These are phyloP conservation scores for Cecidostiba fungosa DNA, from an alignment of 2,888 invertebrate genomes.

Conservation along the genomic window DNA sequence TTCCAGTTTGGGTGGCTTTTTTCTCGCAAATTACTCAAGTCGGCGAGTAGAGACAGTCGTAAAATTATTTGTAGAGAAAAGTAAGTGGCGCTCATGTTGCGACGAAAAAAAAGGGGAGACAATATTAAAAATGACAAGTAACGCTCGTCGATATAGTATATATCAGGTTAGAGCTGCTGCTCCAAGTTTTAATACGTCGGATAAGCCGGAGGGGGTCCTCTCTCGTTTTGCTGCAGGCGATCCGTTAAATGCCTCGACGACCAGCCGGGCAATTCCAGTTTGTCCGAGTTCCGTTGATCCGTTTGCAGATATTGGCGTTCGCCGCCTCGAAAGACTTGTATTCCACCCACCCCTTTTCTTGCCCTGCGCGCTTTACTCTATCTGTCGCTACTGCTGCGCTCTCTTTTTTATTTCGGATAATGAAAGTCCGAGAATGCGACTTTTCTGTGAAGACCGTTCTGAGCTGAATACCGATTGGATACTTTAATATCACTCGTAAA, in stretches of 20 bases:
- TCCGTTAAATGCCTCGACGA: constrained; percentile 73
- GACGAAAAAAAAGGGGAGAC: background rate
- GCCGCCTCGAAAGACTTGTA: constrained; percentile 34
- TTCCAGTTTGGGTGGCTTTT: background rate
- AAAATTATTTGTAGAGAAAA: constrained; percentile 30
- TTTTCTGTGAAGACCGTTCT: background rate
- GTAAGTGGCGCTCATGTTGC: background rate
- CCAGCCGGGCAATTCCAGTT: constrained; percentile 72
- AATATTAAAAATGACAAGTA: constrained; percentile 37
- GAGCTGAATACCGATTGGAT: background rate
- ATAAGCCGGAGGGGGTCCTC: constrained; percentile 38
- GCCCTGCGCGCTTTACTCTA: background rate
- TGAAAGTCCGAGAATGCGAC: constrained; percentile 30
- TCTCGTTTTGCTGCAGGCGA: constrained; percentile 67
- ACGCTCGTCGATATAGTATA: constrained; percentile 52
- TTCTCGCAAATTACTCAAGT: background rate
- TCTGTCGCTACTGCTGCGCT: background rate
- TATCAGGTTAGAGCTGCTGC: constrained; percentile 48
- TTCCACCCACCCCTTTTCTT: background rate
- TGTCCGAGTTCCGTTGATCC: constrained; percentile 69
- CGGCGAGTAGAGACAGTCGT: background rate
- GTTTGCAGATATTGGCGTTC: constrained; percentile 63
- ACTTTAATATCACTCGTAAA: background rate
- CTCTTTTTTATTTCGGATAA: constrained; percentile 49
- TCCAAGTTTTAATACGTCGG: constrained; percentile 70